Evolutionary conservation across 1,140 invertebrate genomes (phyloP), one percentile per base, ranked within the genome.

Genomic region (Ceratina japonica): DNA sequence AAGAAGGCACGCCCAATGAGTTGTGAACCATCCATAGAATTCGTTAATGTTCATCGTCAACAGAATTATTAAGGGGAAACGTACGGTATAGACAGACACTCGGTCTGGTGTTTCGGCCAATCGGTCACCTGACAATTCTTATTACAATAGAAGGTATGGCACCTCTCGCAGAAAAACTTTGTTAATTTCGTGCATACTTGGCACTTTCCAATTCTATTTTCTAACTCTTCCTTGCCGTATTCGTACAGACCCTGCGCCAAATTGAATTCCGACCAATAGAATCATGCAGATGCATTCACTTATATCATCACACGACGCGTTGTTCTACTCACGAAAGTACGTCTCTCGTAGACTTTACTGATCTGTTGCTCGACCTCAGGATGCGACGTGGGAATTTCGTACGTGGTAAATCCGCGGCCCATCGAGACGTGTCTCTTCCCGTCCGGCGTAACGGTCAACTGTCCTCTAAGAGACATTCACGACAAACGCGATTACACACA

Each of bases 31-130:
- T 10, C 20, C 20, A 12, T n/a, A 24, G 24, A 0, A 27, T 22
- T 59, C 10, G 12, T 3, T 7, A 18, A 18, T 4, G 22, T 15
- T 1, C 61, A 31, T 16, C 13, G 22, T 62, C 0, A 37, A 58
- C 16, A n/a, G n/a, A n/a, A n/a, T n/a, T n/a, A 65, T 65, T n/a
- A n/a, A n/a, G 22, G 13, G 37, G 16, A 71, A 22, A 44, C 81
- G 86, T 79, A 89, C 85, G 90, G 89, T n/a, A 91, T n/a, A n/a
- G n/a, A 20, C 71, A 81, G 71, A 66, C 92, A 92, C 18, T 87
- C 72, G 0, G 37, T 49, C 75, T 88, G 87, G 75, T 92, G 91
- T 20, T 62, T 76, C 0, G 81, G 68, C 92, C 91, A 92, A 82
- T 91, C 89, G 12, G 37, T 15, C 2, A 70, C 15, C 83, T 91